These are phyloP conservation scores for Gonatopus flavifemur DNA, from an alignment of 1,140 invertebrate genomes.

Conservation along the genomic window DNA sequence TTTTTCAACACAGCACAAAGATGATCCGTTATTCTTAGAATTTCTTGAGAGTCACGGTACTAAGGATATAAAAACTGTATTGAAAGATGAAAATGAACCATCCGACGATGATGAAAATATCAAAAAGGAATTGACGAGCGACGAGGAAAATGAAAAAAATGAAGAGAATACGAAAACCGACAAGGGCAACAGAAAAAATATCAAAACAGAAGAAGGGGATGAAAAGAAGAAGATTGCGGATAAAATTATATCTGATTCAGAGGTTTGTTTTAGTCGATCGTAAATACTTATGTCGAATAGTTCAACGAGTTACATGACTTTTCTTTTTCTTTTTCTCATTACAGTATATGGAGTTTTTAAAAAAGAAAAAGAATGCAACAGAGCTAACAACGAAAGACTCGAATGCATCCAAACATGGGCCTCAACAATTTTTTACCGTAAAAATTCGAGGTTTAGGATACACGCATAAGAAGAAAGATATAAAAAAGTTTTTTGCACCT, in stretches of 20 bases:
- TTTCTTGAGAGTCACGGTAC: constrained; percentile 79
- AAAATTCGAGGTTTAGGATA: constrained; percentile 70
- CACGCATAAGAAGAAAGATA: constrained; percentile 74
- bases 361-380: constrained; percentile 28
- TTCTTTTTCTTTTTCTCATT: constrained; percentile 22
- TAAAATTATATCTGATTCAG: constrained; percentile 72
- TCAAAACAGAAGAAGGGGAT: constrained; percentile 38
- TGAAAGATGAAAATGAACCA: constrained; percentile 11
- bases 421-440: constrained; percentile 63
- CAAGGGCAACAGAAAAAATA: constrained; percentile 30
- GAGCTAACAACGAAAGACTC: constrained; percentile 32
- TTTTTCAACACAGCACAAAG: constrained; percentile 67
- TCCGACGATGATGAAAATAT: constrained; percentile 15
- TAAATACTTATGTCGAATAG: constrained; percentile 12
- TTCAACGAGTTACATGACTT: too few species aligned
- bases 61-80: constrained; percentile 60
- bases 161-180: constrained; percentile 46
- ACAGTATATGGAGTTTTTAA: constrained; percentile 66
- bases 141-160: constrained; percentile 46
- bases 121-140: constrained; percentile 24
- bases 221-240: constrained; percentile 62
- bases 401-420: constrained; percentile 44
- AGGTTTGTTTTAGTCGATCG: constrained; percentile 54
- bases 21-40: constrained; percentile 87
- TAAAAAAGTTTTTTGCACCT: constrained; percentile 84